Base-by-base conservation (phyloP, 64 coral and sea anemone species). In the Orbicella faveolata region DNA sequence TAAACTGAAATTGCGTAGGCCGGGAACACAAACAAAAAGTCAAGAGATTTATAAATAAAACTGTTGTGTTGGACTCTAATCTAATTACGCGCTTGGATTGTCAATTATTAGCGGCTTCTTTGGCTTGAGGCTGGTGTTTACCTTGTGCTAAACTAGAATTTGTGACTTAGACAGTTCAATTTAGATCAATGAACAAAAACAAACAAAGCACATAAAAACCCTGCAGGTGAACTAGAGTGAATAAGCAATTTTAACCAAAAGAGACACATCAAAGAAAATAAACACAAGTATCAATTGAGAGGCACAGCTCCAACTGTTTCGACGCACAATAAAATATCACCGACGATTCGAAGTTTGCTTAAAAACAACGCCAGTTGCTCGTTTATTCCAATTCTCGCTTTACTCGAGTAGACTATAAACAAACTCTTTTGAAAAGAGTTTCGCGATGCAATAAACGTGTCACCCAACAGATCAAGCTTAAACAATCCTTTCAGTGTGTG, bases 381-480 rank as follows among this genome's bases (percentile, higher is more conserved):
- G 23, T 25, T 16, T 18, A 19, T 48, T 79, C 23, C 34, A 7
- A 26, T 79, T 79, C 51, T 10, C 23, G 52, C 52, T 30, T 57
- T 9, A 23, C 9, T 30, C n/a, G 77, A 26, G 13, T 15, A 79
- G 52, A 57, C 4, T 59, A 57, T 79, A 55, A 79, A 79, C 51
- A 79, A 79, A 79, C 77, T 21, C 52, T 57, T 41, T 26, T 79
- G 77, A 79, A 79, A 79, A 20, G 23, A 61, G 52, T 57, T 76
- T 76, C 37, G 52, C 51, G 21, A 1, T 33, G 20, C 34, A 79
- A 79, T 57, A 79, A 79, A 79, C 26, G 41, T 44, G 77, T 79
- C 77, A 57, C 51, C 52, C 77, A 59, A 59, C n/a, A 59, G 52
- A 59, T 79, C 18, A 9, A 16, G 11, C 48, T 79, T 79, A 59